These are phyloP conservation scores for Dipodomys stephensi DNA, from an alignment of 2,113 vertebrate genomes.

Conservation along the genomic window DNA sequence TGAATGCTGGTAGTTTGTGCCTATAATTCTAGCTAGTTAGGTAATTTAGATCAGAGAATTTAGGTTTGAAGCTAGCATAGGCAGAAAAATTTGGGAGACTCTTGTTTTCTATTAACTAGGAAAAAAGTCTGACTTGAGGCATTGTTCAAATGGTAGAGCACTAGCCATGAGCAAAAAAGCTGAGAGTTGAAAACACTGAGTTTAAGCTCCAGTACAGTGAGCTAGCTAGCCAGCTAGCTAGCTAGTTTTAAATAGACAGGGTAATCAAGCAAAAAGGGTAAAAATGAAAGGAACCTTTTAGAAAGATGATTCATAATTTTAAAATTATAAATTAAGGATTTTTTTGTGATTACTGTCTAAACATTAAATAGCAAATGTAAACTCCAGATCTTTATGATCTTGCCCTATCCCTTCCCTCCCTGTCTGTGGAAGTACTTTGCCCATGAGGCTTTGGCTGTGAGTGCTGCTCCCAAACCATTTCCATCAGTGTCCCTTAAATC, in stretches of 20 bases:
- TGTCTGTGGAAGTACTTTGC: not conserved
- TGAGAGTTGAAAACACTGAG: not conserved
- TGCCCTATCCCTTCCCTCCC: not conserved
- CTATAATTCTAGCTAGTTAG: no score
- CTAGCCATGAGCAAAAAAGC: no score
- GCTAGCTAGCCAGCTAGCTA: no score
- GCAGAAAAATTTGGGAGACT: no score
- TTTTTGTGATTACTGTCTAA: slow-evolving; percentile 28
- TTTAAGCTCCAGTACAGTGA: no score
- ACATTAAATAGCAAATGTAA: not conserved
- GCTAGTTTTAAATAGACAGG: no score
- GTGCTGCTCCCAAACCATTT: not conserved
- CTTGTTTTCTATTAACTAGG: no score
- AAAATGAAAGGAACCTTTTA: slow-evolving; percentile 45
- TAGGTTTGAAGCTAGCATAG: no score
- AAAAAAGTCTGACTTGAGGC: no score
- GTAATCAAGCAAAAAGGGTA: not conserved
- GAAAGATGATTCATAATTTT: slow-evolving; percentile 9
- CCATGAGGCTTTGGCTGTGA: not conserved
- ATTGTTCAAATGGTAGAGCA: no score
- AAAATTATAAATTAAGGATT: not conserved
- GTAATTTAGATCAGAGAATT: no score
- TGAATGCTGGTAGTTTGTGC: no score
- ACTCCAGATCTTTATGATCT: not conserved
- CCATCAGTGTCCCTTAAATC: not conserved